Conservation (phyloP, 2,888 invertebrate species). For the Dicyrtomina minuta region DNA sequence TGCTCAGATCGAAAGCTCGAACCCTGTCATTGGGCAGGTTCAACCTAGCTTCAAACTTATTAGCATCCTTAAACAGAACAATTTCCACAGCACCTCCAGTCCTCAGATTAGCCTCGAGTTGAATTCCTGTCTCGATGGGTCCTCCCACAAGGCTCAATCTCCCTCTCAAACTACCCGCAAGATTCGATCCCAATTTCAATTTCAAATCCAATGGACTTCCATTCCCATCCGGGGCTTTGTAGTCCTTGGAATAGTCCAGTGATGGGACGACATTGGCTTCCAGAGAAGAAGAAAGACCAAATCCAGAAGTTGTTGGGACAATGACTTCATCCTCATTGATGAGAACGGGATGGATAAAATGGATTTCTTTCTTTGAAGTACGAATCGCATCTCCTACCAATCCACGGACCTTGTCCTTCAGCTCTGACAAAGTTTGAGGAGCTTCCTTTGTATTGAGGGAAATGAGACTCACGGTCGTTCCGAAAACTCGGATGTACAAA, state of each 20-base stretch:
- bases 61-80: conserved; percentile 59
- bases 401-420: neutral
- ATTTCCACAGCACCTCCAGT: conserved; percentile 64
- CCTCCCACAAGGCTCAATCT: conserved; percentile 58
- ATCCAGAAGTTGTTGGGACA: conserved; percentile 81
- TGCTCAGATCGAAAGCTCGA: conserved; percentile 70
- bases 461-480: conserved; percentile 77
- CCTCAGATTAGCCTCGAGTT: conserved; percentile 71
- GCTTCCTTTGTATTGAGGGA: conserved; percentile 57
- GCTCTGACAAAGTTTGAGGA: neutral
- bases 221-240: conserved; percentile 68
- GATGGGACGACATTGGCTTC: conserved; percentile 75
- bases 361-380: conserved; percentile 43
- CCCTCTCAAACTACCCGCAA: conserved; percentile 52
- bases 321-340: conserved; percentile 77
- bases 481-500: conserved; percentile 78
- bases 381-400: conserved; percentile 56
- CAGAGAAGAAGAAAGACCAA: conserved; percentile 73
- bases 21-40: conserved; percentile 78
- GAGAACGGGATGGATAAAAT: conserved; percentile 60
- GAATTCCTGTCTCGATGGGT: conserved; percentile 70
- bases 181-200: conserved; percentile 9
- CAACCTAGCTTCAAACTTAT: conserved; percentile 71
- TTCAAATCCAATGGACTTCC: conserved; percentile 71
- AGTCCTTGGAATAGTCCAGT: conserved; percentile 55